Conservation (phyloP, 2,797 vertebrate species). For the Perodicticus potto region DNA sequence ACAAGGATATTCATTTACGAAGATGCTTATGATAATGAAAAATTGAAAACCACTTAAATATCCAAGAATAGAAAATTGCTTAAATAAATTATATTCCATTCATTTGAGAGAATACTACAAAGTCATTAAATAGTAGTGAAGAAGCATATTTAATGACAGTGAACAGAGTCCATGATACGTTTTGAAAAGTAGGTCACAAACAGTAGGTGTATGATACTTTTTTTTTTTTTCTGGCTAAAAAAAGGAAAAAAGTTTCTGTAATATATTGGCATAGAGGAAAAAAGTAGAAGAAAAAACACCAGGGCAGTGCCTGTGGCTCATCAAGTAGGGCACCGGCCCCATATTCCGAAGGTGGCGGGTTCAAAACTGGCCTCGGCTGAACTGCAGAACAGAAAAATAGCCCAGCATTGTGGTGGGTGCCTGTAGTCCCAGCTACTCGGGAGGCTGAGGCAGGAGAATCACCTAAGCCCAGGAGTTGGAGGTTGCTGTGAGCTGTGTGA, state of each 20-base stretch:
- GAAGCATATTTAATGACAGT: slow-evolving; percentile 67
- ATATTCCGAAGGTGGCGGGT: too few relatives aligned
- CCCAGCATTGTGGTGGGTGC: too few relatives aligned
- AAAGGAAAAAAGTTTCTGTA: neutral
- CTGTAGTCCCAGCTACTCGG: too few relatives aligned
- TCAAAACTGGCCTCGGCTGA: too few relatives aligned
- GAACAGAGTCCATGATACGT: slow-evolving; percentile 39
- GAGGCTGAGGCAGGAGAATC: too few relatives aligned
- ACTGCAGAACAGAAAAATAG: too few relatives aligned
- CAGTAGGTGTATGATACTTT: neutral
- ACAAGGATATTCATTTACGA: slow-evolving; percentile 71
- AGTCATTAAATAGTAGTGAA: slow-evolving; percentile 70
- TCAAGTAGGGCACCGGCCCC: too few relatives aligned
- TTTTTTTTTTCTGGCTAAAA: too few relatives aligned
- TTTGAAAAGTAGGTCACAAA: slow-evolving; percentile 77
- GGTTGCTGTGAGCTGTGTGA: too few relatives aligned
- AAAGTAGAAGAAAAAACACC: neutral
- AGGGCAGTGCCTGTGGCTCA: too few relatives aligned
- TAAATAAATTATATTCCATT: slow-evolving; percentile 82
- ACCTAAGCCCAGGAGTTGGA: too few relatives aligned
- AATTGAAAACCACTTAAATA: slow-evolving; percentile 78
- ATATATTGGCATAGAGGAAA: neutral
- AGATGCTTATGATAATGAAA: slow-evolving; percentile 79
- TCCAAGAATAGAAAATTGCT: slow-evolving; percentile 82
- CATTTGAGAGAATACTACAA: slow-evolving; percentile 71